Percentiles rank a stretch among this genome's conserved stretches.
Evolutionary conservation across 2,888 invertebrate genomes (phyloP).

Genomic region (Lasioglossum calceatum): DNA sequence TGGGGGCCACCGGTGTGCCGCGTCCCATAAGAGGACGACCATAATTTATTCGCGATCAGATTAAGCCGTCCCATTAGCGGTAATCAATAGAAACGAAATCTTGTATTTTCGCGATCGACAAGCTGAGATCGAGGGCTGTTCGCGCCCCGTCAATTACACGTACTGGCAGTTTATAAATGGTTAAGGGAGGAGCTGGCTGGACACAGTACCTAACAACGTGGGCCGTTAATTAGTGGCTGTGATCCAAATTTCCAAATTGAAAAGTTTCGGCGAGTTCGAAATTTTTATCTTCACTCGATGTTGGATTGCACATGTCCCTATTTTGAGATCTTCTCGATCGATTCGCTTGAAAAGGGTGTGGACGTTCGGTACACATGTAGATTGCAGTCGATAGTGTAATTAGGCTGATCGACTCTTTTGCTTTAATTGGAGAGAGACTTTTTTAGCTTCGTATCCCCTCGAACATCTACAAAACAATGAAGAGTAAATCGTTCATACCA

Average conservation of each 20-base stretch:
- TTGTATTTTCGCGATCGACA: constrained; percentile 40
- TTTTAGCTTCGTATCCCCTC: too few relatives aligned
- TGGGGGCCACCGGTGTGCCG: constrained; percentile 8
- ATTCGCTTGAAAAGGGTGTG: neutral
- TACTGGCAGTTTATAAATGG: constrained; percentile 43
- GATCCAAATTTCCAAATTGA: neutral
- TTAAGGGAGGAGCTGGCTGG: neutral
- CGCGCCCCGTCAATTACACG: constrained; percentile 32
- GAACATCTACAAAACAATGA: neutral
- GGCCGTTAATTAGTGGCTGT: neutral
- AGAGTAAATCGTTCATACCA: neutral
- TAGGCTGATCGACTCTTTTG: neutral
- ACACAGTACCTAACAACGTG: neutral
- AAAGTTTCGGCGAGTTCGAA: neutral
- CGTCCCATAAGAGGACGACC: constrained; percentile 39
- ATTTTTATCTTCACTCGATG: neutral
- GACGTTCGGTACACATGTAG: neutral
- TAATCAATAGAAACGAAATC: constrained; percentile 45
- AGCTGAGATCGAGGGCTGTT: neutral
- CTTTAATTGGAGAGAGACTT: neutral
- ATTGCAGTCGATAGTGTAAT: neutral
- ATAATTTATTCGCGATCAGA: constrained; percentile 56
- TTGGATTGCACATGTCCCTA: neutral
- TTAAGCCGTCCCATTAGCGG: constrained; percentile 44
- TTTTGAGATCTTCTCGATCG: neutral